Base-by-base conservation (phyloP, 2,797 vertebrate species). In the Uromys caudimaculatus region DNA sequence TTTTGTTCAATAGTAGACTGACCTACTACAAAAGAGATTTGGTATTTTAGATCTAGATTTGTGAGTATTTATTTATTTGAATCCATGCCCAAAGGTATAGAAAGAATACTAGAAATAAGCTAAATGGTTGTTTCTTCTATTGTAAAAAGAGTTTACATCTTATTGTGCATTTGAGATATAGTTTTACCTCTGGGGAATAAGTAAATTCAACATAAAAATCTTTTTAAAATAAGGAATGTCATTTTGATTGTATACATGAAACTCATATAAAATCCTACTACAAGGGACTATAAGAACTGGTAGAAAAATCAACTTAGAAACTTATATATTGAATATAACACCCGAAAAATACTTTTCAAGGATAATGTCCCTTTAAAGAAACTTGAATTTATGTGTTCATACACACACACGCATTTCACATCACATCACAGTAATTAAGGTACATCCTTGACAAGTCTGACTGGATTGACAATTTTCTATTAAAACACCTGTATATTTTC, bases 371-470 rank as follows among this genome's bases (percentile, higher is more conserved):
- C 8, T 27, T 93, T 91, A 82, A 96, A 60, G 50, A 8, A 56
- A 95, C n/a, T 91, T 84, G 32, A 6, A 67, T 27, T 83, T 16
- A 32, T 62, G 16, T 83, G 14, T 24, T 10, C 24, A 82, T 41
- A 29, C 6, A 58, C 16, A 77, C 38, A 79, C 52, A 81, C 24
- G 64, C 35, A 81, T 69, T 69, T 69, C 67, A 4, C n/a, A 44
- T 44, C 44, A n/a, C n/a, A n/a, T n/a, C n/a, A n/a, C n/a, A n/a
- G n/a, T n/a, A 81, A 71, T 56, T 93, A 93, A 94, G 84, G 3
- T 89, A 23, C 56, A 64, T 52, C 60, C 38, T 77, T 92, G 44
- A 76, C 24, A 94, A 79, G 73, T 75, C 32, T 84, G 24, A 44
- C 19, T 95, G 6, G 0, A 76, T 54, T 87, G 58, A 93, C 7